Base-by-base conservation (phyloP, 35 echinoderm and acorn worm species). In the Heliocidaris erythrogramma region DNA sequence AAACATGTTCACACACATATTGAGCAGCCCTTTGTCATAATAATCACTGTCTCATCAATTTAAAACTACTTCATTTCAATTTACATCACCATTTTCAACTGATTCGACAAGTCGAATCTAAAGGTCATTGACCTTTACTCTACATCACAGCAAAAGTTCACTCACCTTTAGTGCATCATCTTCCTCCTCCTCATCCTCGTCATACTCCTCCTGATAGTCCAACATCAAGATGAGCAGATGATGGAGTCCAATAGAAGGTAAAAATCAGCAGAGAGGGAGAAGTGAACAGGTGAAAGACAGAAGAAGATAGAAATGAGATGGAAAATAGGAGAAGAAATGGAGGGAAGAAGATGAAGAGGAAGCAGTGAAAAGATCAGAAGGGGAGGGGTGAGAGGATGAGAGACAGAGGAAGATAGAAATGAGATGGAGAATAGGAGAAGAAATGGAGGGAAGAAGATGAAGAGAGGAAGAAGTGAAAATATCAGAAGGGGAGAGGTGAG, bases 161-260 rank as follows among this genome's bases (percentile, higher is more conserved):
- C 91, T 52, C 49, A 92, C 91, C 91, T 92, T 92, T 48, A 59
- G 27, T 12, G 91, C 49, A 30, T 92, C 91, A 13, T 92, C 91
- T 59, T 92, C 91, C 48, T 92, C 91, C n/a, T 92, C 91, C 50
- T 92, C 91, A 5, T 92, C 91, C 17, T 92, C 91, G 10, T 92
- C 91, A 27, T 92, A 47, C 6, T 92, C 91, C 49, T 92, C 91
- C 91, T 92, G 91, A 92, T 89, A 31, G 32, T 47, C 87, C 85
- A 47, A 49, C 9, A 49, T 2, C 13, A 2, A 10, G 48, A 59
- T 13, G 48, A 89, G 87, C 21, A 78, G 65, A 78, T 78, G 17
- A 78, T 5, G 65, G 65, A 0, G 65, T 27, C 27, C 65, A 24
- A 18, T 78, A 7, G 65, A 78, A 48, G 87, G 30, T 17, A 32